Conservation (phyloP, 2,888 invertebrate species). For the Sturmia bella region DNA sequence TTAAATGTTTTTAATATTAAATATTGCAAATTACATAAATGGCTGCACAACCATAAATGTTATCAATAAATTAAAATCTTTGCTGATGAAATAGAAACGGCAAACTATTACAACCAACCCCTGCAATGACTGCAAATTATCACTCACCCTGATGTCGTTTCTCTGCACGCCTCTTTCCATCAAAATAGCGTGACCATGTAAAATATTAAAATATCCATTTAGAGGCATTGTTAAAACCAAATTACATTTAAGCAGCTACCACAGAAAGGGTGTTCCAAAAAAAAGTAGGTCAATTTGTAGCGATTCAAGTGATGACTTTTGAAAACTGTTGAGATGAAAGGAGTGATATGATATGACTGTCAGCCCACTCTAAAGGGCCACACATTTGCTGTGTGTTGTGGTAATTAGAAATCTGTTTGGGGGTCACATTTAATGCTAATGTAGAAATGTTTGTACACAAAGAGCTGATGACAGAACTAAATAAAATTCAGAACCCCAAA, state of each 20-base stretch:
- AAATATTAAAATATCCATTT: slow-evolving; percentile 60
- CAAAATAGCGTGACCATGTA: slow-evolving; percentile 58
- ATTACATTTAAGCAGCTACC: slow-evolving; percentile 32
- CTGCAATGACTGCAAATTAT: slow-evolving; percentile 25
- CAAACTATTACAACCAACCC: slow-evolving; percentile 25
- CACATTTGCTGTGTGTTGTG: no score
- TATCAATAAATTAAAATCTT: slow-evolving; percentile 41
- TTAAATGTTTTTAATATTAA: not conserved
- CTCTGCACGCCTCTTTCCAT: not conserved
- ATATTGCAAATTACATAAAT: slow-evolving; percentile 18
- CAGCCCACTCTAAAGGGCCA: no score
- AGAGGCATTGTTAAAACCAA: slow-evolving; percentile 31
- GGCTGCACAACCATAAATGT: slow-evolving; percentile 15
- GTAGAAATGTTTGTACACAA: no score
- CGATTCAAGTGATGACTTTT: no score
- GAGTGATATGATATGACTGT: no score
- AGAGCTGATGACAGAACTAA: no score
- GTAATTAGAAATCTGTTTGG: no score
- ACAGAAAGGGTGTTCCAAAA: slow-evolving; percentile 17
- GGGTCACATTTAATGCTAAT: no score
- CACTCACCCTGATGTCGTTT: not conserved
- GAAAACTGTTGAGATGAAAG: no score
- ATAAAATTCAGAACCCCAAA: no score
- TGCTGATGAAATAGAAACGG: not conserved
- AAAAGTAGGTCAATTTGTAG: no score